Conservation (phyloP, 1,140 invertebrate genomes). For the Bombus affinis region DNA sequence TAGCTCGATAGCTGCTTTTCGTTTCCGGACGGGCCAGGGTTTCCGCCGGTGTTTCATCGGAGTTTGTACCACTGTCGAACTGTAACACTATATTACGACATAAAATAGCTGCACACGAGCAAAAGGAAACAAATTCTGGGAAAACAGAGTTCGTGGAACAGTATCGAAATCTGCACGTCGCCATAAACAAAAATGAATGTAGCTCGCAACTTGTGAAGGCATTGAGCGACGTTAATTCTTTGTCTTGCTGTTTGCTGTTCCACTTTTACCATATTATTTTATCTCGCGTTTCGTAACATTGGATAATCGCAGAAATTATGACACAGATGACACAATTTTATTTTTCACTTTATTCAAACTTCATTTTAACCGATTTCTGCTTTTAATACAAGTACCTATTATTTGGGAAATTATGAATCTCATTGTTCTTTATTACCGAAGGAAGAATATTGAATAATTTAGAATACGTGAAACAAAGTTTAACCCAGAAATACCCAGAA, state of each 20-base stretch:
- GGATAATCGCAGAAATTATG: not conserved
- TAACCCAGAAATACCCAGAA: too few relatives aligned
- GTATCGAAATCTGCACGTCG: not conserved
- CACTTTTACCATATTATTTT: not conserved
- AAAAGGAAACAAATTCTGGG: conserved; percentile 32
- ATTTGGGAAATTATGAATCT: too few relatives aligned
- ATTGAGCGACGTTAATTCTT: not conserved
- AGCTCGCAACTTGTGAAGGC: not conserved
- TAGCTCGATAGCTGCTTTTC: conserved; percentile 19
- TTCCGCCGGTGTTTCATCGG: conserved; percentile 24
- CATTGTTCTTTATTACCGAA: too few relatives aligned
- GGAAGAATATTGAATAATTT: too few relatives aligned
- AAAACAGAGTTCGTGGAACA: conserved; percentile 6
- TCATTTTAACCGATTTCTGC: too few relatives aligned
- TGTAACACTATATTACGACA: conserved; percentile 33
- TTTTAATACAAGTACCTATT: too few relatives aligned
- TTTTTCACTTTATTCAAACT: too few relatives aligned
- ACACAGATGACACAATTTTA: not conserved
- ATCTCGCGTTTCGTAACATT: not conserved
- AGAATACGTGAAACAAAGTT: too few relatives aligned
- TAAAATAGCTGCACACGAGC: conserved; percentile 30
- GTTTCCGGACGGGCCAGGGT: conserved; percentile 13
- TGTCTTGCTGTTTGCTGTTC: not conserved
- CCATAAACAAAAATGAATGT: conserved; percentile 16
- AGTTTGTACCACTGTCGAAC: conserved; percentile 37